Evolutionary conservation across 2,113 vertebrate genomes (phyloP).

Genomic region (Crotalus helleri): DNA sequence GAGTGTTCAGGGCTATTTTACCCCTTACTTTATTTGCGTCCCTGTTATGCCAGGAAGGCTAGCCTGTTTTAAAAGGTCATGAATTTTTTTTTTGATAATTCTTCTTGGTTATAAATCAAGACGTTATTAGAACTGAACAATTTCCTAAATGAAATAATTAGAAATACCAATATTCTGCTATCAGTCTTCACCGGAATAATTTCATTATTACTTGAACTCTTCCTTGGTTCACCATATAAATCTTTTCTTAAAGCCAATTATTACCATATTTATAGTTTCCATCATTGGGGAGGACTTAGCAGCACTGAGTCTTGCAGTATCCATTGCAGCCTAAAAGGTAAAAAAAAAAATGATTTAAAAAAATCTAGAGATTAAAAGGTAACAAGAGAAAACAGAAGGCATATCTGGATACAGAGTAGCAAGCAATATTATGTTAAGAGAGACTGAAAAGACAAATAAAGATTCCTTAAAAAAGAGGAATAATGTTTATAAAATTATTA

Average conservation of each 20-base stretch:
- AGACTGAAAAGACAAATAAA: neutral
- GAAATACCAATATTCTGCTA: neutral
- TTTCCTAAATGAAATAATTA: neutral
- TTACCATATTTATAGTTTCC: constrained; percentile 97
- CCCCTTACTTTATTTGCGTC: neutral
- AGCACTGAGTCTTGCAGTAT: constrained; percentile 92
- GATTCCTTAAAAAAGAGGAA: neutral
- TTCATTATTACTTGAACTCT: neutral
- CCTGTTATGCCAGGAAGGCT: neutral
- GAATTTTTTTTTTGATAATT: neutral
- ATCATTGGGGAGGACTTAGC: constrained; percentile 98
- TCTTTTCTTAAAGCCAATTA: constrained; percentile 26
- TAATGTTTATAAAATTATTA: neutral
- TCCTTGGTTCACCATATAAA: neutral
- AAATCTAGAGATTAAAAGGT: neutral
- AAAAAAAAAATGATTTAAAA: neutral
- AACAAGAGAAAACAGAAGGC: neutral
- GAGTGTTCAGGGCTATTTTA: neutral
- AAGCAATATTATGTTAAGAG: neutral
- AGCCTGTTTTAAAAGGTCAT: neutral
- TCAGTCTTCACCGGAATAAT: neutral
- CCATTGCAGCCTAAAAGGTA: constrained; percentile 83
- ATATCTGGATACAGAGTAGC: neutral
- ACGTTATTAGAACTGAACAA: neutral
- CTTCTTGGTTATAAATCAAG: neutral